Evolutionary conservation across 2,113 vertebrate species (phyloP).

Genomic region (Oreochromis niloticus): DNA sequence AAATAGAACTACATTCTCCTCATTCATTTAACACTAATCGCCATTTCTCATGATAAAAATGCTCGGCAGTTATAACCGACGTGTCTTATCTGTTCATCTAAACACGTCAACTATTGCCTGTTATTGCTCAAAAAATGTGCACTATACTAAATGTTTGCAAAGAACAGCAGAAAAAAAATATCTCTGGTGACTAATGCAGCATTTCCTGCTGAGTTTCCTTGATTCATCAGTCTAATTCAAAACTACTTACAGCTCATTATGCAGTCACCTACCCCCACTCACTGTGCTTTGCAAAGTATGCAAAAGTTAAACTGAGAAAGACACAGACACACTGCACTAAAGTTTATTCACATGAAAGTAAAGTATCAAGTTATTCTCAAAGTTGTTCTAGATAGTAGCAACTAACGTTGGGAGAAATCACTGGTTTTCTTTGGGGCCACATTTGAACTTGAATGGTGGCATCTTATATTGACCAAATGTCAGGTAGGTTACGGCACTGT

Average conservation of each 20-base stretch:
- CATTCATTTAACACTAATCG: background rate
- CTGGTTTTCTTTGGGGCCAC: background rate
- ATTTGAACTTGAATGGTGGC: background rate
- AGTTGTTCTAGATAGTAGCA: background rate
- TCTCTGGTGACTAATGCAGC: background rate
- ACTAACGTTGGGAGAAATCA: background rate
- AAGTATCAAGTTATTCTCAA: background rate
- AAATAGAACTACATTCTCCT: accelerated
- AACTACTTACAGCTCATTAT: background rate
- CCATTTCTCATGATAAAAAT: background rate
- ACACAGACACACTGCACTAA: background rate
- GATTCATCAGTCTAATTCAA: conserved; percentile 1
- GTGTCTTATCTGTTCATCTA: background rate
- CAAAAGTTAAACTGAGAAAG: background rate
- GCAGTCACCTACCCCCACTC: background rate
- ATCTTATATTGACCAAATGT: background rate
- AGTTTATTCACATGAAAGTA: background rate
- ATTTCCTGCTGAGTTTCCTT: background rate
- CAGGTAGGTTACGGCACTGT: background rate
- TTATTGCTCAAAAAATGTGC: background rate
- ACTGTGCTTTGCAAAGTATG: background rate
- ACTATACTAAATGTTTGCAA: background rate
- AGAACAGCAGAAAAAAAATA: background rate
- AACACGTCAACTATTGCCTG: background rate
- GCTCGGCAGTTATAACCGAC: background rate